Evolutionary conservation across 2,797 vertebrate genomes (phyloP), one percentile per base, ranked within the genome.

Genomic region (Phylloscopus collybita): DNA sequence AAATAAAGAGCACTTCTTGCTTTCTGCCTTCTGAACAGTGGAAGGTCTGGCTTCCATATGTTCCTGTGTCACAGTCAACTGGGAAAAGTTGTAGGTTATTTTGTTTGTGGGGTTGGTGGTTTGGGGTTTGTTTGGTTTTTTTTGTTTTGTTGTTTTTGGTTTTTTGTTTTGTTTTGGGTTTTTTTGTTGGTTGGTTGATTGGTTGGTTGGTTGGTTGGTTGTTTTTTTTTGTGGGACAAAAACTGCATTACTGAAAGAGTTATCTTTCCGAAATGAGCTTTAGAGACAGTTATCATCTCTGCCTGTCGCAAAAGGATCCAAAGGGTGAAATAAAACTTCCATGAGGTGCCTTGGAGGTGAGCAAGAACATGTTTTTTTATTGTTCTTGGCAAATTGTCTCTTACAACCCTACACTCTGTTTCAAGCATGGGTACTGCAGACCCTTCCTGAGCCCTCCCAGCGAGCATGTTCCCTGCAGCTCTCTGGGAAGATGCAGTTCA

Each of bases 41-140:
- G 40, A 92, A 88, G 66, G 25, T 92, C 90, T 92, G 95, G 66
- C n/a, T 88, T 80, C 91, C 85, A 92, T 49, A 81, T 93, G 56
- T 79, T 93, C 27, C 59, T 56, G 15, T 18, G 69, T 32, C 26
- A 34, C 36, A 92, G 34, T 56, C 47, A 65, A 7, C 9, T 29
- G 57, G 34, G 60, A 92, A 40, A 93, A 78, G 36, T 3, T 60
- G 20, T 26, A 84, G 26, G 50, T 32, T 76, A 4, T 42, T 47
- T 60, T 65, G 27, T n/a, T 64, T 50, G n/a, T 18, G 19, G 9
- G 38, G 16, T 9, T 40, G 40, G 40, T 40, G 40, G 40, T 40
- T 40, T 40, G 38, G 38, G 38, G 38, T 40, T 40, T 40, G 12
- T 40, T 40, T 42, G 42, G 6, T 16, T 42, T 7, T 17, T 42